phyloP scores from a whole-genome alignment of 2,113 vertebrate genomes.

The Entelurus aequoreus region DNA sequence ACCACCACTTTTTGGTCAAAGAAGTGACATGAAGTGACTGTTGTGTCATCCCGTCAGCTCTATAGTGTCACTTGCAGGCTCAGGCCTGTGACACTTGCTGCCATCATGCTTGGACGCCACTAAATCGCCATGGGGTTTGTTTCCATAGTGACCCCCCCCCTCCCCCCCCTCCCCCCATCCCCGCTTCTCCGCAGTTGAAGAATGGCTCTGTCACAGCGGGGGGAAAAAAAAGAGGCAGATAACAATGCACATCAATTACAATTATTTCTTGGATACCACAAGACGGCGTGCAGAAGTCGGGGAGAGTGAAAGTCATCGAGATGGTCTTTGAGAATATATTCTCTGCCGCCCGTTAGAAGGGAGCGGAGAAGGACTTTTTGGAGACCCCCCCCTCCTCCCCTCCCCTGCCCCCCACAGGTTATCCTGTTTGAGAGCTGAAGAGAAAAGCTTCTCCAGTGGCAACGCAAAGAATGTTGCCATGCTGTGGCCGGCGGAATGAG shows the following conservation, averaged over 20 bases:
- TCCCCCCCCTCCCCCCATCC: conserved; percentile 2
- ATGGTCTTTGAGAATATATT: neutral
- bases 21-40: too few relatives aligned
- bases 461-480: conserved; percentile 73
- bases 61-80: conserved; percentile 55
- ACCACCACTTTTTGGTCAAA: too few relatives aligned
- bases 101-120: conserved; percentile 65
- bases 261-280: conserved; percentile 39
- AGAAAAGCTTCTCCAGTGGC: conserved; percentile 70
- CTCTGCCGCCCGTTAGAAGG: conserved; percentile 33
- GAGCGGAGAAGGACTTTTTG: conserved; percentile 55
- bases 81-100: conserved; percentile 58
- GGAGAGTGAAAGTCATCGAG: conserved; percentile 5
- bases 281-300: conserved; percentile 20
- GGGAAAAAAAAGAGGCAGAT: conserved; percentile 25
- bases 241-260: conserved; percentile 55
- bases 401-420: conserved; percentile 55
- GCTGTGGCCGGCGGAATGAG: conserved; percentile 65
- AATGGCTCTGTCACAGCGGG: conserved; percentile 58
- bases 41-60: conserved; percentile 10
- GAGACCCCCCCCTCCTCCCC: conserved; percentile 19
- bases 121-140: conserved; percentile 67
- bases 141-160: conserved; percentile 58
- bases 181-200: conserved; percentile 38
- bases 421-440: conserved; percentile 59